Evolutionary conservation across 2,888 invertebrate genomes (phyloP).

Genomic region (Folsomia manolachei): DNA sequence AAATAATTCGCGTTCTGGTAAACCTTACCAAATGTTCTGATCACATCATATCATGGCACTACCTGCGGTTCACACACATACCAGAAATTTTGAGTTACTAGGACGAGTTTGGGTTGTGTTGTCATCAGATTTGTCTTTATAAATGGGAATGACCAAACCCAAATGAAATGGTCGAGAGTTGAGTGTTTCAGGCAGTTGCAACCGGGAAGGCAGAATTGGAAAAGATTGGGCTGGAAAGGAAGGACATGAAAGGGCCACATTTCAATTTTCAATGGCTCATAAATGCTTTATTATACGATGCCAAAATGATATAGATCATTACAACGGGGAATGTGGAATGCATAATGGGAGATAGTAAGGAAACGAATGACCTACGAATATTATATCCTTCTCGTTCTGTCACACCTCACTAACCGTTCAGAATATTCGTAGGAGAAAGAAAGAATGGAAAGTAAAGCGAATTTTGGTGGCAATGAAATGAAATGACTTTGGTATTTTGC

Average conservation of each 20-base stretch:
- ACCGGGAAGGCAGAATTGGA: background rate
- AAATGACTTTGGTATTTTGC: background rate
- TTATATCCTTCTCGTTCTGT: background rate
- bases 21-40: too few species aligned
- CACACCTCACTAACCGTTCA: too few species aligned
- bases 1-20: too few species aligned
- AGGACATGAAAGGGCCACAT: constrained; percentile 24
- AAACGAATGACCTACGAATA: too few species aligned
- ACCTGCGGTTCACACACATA: too few species aligned
- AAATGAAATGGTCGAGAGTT: constrained; percentile 25
- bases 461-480: background rate
- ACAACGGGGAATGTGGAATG: constrained; percentile 12
- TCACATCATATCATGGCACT: too few species aligned
- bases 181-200: background rate
- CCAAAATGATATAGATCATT: constrained; percentile 24
- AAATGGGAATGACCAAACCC: constrained; percentile 32
- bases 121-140: constrained; percentile 33
- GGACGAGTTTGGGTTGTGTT: too few species aligned
- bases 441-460: too few species aligned
- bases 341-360: constrained; percentile 1
- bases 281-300: constrained; percentile 24
- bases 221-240: constrained; percentile 14
- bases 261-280: constrained; percentile 28
- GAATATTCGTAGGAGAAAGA: background rate
- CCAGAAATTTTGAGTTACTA: too few species aligned